Evolutionary conservation across 1,140 invertebrate genomes (phyloP).

Genomic region (Orussus abietinus): DNA sequence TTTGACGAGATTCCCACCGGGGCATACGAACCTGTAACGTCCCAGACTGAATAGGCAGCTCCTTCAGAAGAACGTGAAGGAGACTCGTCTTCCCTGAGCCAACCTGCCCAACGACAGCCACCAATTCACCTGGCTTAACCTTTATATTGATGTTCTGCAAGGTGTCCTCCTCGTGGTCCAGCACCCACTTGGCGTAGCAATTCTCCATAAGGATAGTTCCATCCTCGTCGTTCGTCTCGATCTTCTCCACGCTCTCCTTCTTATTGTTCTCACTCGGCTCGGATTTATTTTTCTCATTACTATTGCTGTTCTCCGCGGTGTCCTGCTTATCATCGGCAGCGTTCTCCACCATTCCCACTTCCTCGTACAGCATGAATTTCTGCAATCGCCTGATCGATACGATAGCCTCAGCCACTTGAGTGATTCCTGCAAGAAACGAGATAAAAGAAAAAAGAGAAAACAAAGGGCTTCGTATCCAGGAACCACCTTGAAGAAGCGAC

Average conservation of each 20-base stretch:
- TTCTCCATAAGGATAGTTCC: slow-evolving; percentile 34
- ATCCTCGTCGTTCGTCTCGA: slow-evolving; percentile 19
- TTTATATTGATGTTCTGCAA: slow-evolving; percentile 57
- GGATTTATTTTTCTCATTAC: slow-evolving; percentile 7
- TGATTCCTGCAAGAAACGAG: slow-evolving; percentile 40
- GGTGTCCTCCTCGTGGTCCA: slow-evolving; percentile 41
- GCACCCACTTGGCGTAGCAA: slow-evolving; percentile 45
- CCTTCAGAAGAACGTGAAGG: slow-evolving; percentile 72
- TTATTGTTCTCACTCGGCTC: slow-evolving; percentile 24
- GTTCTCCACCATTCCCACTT: slow-evolving; percentile 37
- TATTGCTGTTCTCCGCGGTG: background rate
- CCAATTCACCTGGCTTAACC: slow-evolving; percentile 62
- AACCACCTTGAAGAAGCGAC: no score
- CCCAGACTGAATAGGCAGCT: slow-evolving; percentile 61
- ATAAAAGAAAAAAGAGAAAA: no score
- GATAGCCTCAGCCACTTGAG: slow-evolving; percentile 57
- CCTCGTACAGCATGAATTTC: slow-evolving; percentile 61
- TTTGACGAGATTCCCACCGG: background rate
- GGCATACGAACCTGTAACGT: slow-evolving; percentile 32
- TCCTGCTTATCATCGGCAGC: background rate
- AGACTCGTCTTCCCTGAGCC: slow-evolving; percentile 76
- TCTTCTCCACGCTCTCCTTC: slow-evolving; percentile 13
- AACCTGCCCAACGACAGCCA: slow-evolving; percentile 74
- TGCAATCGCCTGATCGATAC: slow-evolving; percentile 68
- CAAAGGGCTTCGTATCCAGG: no score